A percentile compares a stretch with the other conserved stretches of the same genome.
These are phyloP conservation scores for Channallabes apus DNA, from an alignment of 2,797 vertebrate species.

Conservation along the genomic window DNA sequence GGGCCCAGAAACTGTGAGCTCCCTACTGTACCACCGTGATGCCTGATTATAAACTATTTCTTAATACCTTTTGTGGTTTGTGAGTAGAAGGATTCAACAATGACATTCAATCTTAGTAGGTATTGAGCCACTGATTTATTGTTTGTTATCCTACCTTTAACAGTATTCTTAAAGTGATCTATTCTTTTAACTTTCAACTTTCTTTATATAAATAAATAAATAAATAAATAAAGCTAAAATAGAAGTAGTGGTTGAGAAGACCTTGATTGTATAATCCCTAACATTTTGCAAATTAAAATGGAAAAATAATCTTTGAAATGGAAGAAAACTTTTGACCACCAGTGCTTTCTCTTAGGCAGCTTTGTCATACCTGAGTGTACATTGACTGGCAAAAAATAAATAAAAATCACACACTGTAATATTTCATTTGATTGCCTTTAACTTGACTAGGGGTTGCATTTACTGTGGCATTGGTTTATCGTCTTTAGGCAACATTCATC, in stretches of 20 bases:
- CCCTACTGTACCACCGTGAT: not conserved
- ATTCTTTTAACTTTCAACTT: not conserved
- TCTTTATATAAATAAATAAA: not conserved
- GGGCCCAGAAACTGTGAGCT: not conserved
- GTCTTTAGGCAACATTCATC: no score
- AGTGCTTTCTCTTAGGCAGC: no score
- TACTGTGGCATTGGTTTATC: no score
- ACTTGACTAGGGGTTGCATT: no score
- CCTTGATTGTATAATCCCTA: not conserved
- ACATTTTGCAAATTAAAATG: no score
- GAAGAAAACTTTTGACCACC: no score
- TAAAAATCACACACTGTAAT: no score
- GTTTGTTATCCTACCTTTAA: not conserved
- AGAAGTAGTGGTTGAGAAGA: not conserved
- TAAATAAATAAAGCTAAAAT: not conserved
- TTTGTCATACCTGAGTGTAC: no score
- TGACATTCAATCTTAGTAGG: not conserved
- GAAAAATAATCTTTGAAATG: no score
- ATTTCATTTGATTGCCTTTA: no score
- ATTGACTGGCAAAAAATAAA: no score
- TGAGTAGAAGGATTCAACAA: not conserved
- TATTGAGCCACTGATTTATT: not conserved
- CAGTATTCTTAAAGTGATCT: not conserved
- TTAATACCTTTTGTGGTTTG: not conserved
- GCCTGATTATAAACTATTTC: not conserved